phyloP scores from a whole-genome alignment of 2,113 vertebrate genomes.

The Pycnonotus jocosus region DNA sequence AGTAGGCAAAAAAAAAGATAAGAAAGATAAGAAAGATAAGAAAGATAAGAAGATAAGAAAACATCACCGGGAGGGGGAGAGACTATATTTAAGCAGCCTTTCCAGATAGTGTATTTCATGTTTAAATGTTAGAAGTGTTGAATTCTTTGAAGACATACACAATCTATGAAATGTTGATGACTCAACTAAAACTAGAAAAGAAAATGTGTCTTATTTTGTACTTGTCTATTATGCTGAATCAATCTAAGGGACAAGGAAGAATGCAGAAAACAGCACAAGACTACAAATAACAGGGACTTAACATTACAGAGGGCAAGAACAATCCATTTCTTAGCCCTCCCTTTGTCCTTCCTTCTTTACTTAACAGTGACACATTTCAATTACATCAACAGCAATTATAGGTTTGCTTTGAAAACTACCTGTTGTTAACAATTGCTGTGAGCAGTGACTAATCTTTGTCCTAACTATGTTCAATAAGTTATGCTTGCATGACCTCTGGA shows the following conservation, averaged over 20 bases:
- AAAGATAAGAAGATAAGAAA: background rate
- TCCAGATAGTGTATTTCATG: background rate
- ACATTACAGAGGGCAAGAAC: background rate
- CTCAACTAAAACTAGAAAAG: background rate
- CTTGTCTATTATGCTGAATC: background rate
- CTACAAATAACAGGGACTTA: background rate
- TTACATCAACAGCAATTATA: background rate
- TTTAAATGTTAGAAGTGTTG: background rate
- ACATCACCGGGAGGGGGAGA: background rate
- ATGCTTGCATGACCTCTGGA: background rate
- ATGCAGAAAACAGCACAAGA: background rate
- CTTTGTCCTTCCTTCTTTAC: background rate
- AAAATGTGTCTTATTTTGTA: background rate
- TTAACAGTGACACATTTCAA: background rate
- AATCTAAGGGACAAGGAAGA: background rate
- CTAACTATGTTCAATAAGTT: background rate
- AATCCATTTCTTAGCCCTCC: background rate
- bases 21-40: no score
- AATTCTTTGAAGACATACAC: background rate
- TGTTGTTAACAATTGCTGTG: background rate
- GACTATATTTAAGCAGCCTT: background rate
- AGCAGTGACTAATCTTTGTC: background rate
- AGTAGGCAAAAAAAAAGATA: background rate
- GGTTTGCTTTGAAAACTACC: background rate
- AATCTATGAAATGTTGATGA: background rate